Evolutionary conservation across 2,888 invertebrate species (phyloP).

Genomic region (Calliopum simillimum): DNA sequence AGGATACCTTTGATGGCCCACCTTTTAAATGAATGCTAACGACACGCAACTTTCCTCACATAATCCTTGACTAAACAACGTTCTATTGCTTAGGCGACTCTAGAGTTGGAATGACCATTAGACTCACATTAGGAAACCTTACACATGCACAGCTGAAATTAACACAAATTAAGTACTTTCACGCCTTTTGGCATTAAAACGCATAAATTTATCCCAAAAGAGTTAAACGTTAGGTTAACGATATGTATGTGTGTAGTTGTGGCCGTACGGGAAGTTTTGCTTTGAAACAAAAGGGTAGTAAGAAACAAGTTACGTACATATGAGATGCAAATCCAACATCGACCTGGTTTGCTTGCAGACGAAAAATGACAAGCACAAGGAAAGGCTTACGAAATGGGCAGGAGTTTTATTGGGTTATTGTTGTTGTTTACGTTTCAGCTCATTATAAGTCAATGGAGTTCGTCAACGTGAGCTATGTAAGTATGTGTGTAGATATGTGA

Average conservation of each 20-base stretch:
- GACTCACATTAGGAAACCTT: conserved; percentile 17
- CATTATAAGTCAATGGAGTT: conserved; percentile 11
- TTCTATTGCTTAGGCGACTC: neutral
- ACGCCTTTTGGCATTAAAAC: conserved; percentile 49
- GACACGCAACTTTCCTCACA: conserved; percentile 21
- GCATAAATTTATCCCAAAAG: conserved; percentile 40
- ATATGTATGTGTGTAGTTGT: no score
- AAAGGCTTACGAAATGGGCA: no score
- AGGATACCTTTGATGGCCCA: conserved; percentile 1
- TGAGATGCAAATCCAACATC: conserved; percentile 2
- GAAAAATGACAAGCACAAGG: no score
- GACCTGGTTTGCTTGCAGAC: no score
- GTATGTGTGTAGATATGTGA: neutral
- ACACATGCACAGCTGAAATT: conserved; percentile 42
- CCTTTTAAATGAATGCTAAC: conserved; percentile 14
- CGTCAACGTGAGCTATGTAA: neutral
- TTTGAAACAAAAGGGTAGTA: neutral
- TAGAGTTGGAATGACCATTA: conserved; percentile 14
- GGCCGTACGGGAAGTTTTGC: neutral
- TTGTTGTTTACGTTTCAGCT: conserved; percentile 8
- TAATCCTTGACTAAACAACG: neutral
- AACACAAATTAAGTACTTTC: conserved; percentile 55
- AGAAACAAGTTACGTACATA: conserved; percentile 16
- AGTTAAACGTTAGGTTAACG: conserved; percentile 22
- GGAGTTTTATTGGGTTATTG: neutral